A percentile compares a stretch with the other conserved stretches of the same genome.
Evolutionary conservation across 2,888 invertebrate species (phyloP).

Genomic region (Aromia moschata): DNA sequence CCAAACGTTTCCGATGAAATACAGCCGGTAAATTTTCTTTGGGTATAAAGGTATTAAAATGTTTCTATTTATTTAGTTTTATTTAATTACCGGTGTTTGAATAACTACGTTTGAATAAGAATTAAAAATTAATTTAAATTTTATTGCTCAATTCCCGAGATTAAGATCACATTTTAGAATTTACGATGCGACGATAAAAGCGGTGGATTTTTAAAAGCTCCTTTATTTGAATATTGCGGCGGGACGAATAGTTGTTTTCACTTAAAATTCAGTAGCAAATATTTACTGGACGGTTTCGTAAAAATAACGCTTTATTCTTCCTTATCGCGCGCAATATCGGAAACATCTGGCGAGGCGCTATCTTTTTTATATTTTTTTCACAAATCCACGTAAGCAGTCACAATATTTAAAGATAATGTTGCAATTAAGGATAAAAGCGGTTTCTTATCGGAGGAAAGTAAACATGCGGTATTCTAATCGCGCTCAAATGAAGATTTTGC

Average conservation of each 20-base stretch:
- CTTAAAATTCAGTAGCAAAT: conserved; percentile 35
- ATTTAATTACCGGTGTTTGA: conserved; percentile 30
- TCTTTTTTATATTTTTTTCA: not conserved
- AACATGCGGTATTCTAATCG: no score
- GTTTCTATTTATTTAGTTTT: conserved; percentile 16
- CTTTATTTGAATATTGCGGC: conserved; percentile 38
- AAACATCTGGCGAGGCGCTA: not conserved
- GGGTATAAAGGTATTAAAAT: not conserved
- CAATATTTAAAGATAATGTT: no score
- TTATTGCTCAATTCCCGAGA: conserved; percentile 42
- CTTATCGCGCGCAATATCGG: conserved; percentile 1
- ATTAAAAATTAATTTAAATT: conserved; percentile 44
- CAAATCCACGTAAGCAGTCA: not conserved
- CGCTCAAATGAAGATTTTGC: no score
- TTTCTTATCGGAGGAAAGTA: no score
- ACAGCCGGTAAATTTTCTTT: not conserved
- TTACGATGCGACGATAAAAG: conserved; percentile 36
- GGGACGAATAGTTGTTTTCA: conserved; percentile 31
- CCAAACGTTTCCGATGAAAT: no score
- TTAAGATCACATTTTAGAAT: conserved; percentile 36
- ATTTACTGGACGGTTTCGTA: conserved; percentile 29
- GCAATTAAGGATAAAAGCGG: no score
- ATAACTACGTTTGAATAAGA: conserved; percentile 40
- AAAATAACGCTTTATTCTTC: conserved; percentile 14
- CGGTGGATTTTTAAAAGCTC: conserved; percentile 33